Percentiles rank a stretch among this genome's conserved stretches.
Conservation (phyloP, 2,797 vertebrate genomes). For the Siniperca scherzeri region DNA sequence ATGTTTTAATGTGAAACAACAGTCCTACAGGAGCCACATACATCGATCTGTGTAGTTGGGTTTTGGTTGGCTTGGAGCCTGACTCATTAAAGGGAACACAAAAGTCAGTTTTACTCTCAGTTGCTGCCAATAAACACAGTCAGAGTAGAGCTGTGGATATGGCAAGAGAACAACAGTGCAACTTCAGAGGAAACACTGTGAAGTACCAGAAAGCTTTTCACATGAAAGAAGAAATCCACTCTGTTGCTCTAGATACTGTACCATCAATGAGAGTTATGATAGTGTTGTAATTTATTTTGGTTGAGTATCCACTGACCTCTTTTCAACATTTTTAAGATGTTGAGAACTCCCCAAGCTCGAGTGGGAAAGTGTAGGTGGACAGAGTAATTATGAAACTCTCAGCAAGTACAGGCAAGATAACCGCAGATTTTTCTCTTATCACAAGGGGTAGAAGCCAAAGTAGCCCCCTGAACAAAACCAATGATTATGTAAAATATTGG, state of each 20-base stretch:
- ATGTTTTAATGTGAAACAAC: constrained; percentile 9
- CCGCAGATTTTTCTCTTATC: background rate
- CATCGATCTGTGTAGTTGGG: constrained; percentile 33
- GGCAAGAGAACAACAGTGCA: constrained; percentile 4
- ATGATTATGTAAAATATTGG: background rate
- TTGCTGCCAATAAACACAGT: constrained; percentile 23
- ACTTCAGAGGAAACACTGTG: constrained; percentile 25
- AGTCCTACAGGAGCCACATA: constrained; percentile 15
- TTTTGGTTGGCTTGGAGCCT: constrained; percentile 10
- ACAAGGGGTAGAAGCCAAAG: background rate
- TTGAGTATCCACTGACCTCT: background rate
- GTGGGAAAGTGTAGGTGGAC: constrained; percentile 18
- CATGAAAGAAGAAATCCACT: background rate
- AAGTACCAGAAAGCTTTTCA: constrained; percentile 17
- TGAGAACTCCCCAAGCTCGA: constrained; percentile 6
- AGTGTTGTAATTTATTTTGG: background rate
- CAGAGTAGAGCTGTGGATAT: background rate
- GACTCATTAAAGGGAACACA: constrained; percentile 41
- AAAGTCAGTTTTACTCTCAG: constrained; percentile 39
- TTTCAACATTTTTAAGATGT: constrained; percentile 13
- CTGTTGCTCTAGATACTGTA: background rate
- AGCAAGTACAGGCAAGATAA: background rate
- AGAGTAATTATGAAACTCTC: constrained; percentile 8
- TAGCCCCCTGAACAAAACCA: background rate
- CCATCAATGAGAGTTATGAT: background rate